Conservation (phyloP, 2,113 vertebrate species). For the Triplophysa siluroides region DNA sequence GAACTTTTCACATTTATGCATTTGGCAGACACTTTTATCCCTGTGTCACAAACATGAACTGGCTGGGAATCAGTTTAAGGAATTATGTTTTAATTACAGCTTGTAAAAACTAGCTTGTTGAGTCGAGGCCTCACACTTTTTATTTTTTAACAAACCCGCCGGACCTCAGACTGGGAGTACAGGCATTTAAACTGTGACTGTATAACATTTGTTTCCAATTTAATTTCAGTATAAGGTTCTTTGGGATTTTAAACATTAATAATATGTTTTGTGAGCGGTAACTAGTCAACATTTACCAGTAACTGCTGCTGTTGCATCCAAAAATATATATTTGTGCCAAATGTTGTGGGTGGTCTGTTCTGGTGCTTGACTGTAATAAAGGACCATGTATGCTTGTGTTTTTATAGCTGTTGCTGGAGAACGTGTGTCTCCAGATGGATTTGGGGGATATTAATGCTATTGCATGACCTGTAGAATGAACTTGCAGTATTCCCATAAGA, state of each 20-base stretch:
- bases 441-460: too few species aligned
- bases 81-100: background rate
- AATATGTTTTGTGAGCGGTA: background rate
- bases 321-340: background rate
- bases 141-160: background rate
- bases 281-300: background rate
- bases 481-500: too few species aligned
- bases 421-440: background rate
- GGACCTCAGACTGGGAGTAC: background rate
- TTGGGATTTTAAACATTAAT: constrained; percentile 9
- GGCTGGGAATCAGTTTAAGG: background rate
- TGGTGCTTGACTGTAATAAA: background rate
- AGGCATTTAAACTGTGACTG: background rate
- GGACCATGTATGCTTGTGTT: constrained; percentile 7
- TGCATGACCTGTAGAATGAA: too few species aligned
- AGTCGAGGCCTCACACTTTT: background rate
- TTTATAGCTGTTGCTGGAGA: background rate
- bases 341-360: constrained; percentile 27
- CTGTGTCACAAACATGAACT: background rate
- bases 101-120: constrained; percentile 1
- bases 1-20: background rate
- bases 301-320: background rate
- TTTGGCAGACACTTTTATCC: background rate
- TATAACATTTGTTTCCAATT: background rate
- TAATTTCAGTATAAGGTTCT: background rate